A percentile compares a stretch with the other conserved stretches of the same genome.
Evolutionary conservation across 2,888 invertebrate genomes (phyloP).

Genomic region (Lepidocyrtoides sp.): DNA sequence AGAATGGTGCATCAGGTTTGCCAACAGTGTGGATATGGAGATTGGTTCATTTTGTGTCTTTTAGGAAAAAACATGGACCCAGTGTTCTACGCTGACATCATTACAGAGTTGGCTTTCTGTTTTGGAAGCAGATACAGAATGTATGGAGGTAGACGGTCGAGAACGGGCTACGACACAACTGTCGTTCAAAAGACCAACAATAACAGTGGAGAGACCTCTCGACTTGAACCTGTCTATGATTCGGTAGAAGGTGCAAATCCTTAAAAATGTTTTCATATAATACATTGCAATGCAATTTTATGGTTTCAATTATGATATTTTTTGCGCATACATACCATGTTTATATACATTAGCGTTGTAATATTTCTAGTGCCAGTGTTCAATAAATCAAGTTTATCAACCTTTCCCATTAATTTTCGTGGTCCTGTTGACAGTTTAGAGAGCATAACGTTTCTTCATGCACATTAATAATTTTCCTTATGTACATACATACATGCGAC

Average conservation of each 20-base stretch:
- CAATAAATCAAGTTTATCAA: background rate
- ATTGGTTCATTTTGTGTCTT: slow-evolving; percentile 95
- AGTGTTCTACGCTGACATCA: slow-evolving; percentile 93
- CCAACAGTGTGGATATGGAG: slow-evolving; percentile 86
- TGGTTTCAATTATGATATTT: background rate
- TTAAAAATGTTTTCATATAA: too few relatives aligned
- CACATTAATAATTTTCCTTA: too few relatives aligned
- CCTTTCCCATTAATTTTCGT: background rate
- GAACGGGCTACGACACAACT: slow-evolving; percentile 59
- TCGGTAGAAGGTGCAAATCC: slow-evolving; percentile 64
- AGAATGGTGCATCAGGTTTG: slow-evolving; percentile 67
- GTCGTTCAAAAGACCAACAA: slow-evolving; percentile 46
- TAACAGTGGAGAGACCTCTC: slow-evolving; percentile 52
- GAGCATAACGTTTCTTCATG: too few relatives aligned
- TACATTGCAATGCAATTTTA: too few relatives aligned
- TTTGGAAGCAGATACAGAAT: slow-evolving; percentile 64
- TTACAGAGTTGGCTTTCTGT: slow-evolving; percentile 90
- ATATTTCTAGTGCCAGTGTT: too few relatives aligned
- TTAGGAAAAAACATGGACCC: slow-evolving; percentile 94
- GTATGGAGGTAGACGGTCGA: slow-evolving; percentile 60
- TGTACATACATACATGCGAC: too few relatives aligned
- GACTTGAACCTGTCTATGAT: slow-evolving; percentile 66
- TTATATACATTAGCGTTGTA: too few relatives aligned
- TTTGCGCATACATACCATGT: background rate
- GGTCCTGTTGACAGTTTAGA: too few relatives aligned